Base-by-base conservation (phyloP, 2,888 invertebrate species). In the Taphrorychus bicolor region DNA sequence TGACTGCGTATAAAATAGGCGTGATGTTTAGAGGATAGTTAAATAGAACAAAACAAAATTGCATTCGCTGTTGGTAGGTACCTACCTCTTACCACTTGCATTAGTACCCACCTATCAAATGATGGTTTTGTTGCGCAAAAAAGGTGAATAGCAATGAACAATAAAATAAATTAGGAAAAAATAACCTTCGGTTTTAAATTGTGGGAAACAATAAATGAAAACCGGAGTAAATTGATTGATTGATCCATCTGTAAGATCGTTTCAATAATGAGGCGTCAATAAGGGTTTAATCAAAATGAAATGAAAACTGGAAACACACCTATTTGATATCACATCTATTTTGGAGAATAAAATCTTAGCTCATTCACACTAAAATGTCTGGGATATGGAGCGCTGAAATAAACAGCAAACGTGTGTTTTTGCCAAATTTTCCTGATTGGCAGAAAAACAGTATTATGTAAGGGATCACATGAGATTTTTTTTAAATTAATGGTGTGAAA, bases 361-460 rank as follows among this genome's bases (percentile, higher is more conserved):
- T 56, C 66, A 66, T 60, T 66, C 60, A 60, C 57, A 67, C 52
- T 42, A 14, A 54, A 62, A 56, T 53, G 21, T 24, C 58, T 21
- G n/a, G 11, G 45, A 24, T 16, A 42, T 45, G 9, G 41, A 52
- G 52, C 41, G 22, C 51, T 21, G 21, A 14, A 19, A 51, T 41
- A 59, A 52, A 23, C 52, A 53, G 48, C 40, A 65, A 51, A 23
- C 41, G 54, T 45, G 41, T 69, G 69, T 69, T 69, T 58, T 66
- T 69, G 69, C 69, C 69, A 69, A 69, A 52, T 53, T 53, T 59
- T 63, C 48, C 40, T 66, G 61, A 69, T 58, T 62, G 65, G 66
- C 57, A 68, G 64, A 42, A 53, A 68, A 69, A 54, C 59, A 58
- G n/a, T 24, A 22, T 69, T 69, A 65, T 66, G 53, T 69, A 69